Percentiles rank a stretch among this genome's conserved stretches.
phyloP scores from a whole-genome alignment of 1,140 invertebrate genomes.

The Procambarus clarkii region DNA sequence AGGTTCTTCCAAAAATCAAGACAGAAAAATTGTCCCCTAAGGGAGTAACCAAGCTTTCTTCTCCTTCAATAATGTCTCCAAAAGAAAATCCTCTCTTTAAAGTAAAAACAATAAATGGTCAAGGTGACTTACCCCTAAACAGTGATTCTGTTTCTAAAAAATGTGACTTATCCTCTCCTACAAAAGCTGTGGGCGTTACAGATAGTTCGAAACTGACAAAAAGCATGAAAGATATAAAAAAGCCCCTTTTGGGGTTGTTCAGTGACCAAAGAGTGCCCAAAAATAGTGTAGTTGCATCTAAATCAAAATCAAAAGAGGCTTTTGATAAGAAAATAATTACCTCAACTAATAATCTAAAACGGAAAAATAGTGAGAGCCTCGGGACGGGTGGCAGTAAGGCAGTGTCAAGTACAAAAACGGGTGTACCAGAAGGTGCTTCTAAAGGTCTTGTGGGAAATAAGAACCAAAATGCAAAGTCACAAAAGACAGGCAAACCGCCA shows the following conservation, averaged over 20 bases:
- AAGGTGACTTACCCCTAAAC: constrained; percentile 48
- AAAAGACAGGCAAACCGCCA: constrained; percentile 14
- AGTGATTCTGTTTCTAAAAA: constrained; percentile 47
- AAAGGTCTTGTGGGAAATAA: constrained; percentile 21
- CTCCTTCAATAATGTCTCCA: constrained; percentile 39
- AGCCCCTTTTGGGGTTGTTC: constrained; percentile 30
- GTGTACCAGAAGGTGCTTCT: constrained; percentile 14
- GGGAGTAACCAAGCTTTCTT: constrained; percentile 41
- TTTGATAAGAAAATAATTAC: constrained; percentile 47
- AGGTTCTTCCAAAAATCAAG: constrained; percentile 70
- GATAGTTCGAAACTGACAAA: constrained; percentile 45
- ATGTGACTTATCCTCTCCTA: constrained; percentile 40
- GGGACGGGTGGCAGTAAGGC: constrained; percentile 20
- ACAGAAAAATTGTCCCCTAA: constrained; percentile 70
- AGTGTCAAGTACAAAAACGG: constrained; percentile 35
- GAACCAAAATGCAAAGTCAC: constrained; percentile 32
- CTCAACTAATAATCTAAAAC: constrained; percentile 49
- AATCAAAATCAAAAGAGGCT: constrained; percentile 65
- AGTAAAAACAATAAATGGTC: constrained; percentile 37
- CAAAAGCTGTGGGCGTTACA: constrained; percentile 34
- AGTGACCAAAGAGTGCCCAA: constrained; percentile 66
- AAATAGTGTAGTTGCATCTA: constrained; percentile 62
- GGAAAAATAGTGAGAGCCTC: constrained; percentile 34
- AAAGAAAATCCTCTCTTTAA: constrained; percentile 57
- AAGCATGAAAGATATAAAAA: constrained; percentile 36